phyloP scores from a whole-genome alignment of 2,888 invertebrate genomes.

The Synergus umbraculus region DNA sequence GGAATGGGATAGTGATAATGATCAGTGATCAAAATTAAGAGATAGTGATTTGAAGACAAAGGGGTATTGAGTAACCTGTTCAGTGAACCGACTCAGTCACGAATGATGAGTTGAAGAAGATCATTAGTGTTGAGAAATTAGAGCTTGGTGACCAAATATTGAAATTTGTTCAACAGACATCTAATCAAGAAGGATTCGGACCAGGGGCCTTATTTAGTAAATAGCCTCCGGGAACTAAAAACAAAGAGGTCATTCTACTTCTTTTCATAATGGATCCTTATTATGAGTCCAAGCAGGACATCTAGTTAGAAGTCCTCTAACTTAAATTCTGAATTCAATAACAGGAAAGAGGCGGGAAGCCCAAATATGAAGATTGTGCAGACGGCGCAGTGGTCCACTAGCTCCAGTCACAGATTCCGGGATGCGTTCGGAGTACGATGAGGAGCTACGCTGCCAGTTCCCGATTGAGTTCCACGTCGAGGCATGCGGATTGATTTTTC shows the following conservation, averaged over 20 bases:
- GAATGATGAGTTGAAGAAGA: neutral
- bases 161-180: too few relatives aligned
- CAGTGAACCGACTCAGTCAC: too few relatives aligned
- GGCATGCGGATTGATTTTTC: constrained; percentile 38
- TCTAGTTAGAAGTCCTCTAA: neutral
- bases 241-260: neutral
- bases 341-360: constrained; percentile 22
- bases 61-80: neutral
- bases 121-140: too few relatives aligned
- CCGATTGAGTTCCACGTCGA: constrained; percentile 9
- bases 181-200: too few relatives aligned
- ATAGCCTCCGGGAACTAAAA: neutral
- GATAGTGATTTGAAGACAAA: neutral
- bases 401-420: constrained; percentile 1
- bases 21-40: neutral
- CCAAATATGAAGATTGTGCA: neutral
- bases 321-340: neutral
- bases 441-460: neutral
- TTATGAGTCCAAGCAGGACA: neutral
- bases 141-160: too few relatives aligned
- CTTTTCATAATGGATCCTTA: neutral
- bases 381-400: constrained; percentile 3
- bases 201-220: neutral
- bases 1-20: neutral
- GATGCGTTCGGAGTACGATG: constrained; percentile 34